Base-by-base conservation (phyloP, 37 sponge, comb jelly and placozoan genomes). In the Spongilla lacustris region DNA sequence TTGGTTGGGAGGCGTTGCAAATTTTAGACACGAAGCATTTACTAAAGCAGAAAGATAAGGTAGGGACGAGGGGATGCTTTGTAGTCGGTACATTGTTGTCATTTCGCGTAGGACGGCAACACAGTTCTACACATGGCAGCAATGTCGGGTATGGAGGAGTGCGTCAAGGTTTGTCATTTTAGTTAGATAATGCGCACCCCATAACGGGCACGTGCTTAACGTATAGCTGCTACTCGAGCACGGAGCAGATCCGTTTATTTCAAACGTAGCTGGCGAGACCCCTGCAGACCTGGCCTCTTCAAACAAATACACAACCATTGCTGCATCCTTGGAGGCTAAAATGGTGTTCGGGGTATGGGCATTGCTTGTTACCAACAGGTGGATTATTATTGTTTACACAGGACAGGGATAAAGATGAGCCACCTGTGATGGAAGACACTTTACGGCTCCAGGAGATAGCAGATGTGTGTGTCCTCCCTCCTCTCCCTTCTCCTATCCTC, bases 301-400 rank as follows among this genome's bases (percentile, higher is more conserved):
- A 23, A 71, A 67, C 24, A 74, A 80, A 49, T 84, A 79, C 49
- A 38, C 33, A 0, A 76, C 77, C 9, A 85, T 97, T 48, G 97
- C 95, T 31, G 73, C 94, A 19, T 80, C 31, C 23, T 81, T 97
- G 0, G 97, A 97, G 82, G 48, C 91, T 11, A 85, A 77, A 27
- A 94, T 97, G 93, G 95, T 97, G 13, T 97, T 97, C 68, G 41
- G 87, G 14, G 97, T 97, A 76, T 92, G 95, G 25, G 1, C 33
- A 29, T 10, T 10, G 23, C 13, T 13, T 58, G 34, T 23, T 0
- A 33, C 17, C 67, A 4, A 58, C 12, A 6, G 78, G 71, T 29
- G 76, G n/a, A n/a, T n/a, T n/a, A 80, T 17, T 82, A 82, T 36
- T 75, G 80, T 72, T 13, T 72, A 9, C 14, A 72, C 28, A 72